phyloP scores from a whole-genome alignment of 2,888 invertebrate species.

The Campoplex nolae region DNA sequence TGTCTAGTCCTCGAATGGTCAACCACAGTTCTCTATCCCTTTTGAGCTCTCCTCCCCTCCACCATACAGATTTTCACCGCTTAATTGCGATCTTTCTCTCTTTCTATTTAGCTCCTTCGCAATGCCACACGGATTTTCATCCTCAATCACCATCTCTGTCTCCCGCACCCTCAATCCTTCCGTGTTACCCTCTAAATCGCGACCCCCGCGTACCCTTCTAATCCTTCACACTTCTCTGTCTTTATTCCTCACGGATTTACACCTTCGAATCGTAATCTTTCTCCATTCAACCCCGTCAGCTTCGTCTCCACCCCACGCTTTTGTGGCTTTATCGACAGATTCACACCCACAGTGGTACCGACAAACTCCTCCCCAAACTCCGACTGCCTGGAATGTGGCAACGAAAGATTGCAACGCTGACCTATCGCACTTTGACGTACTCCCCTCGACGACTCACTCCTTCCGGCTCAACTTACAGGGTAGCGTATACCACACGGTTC shows the following conservation, averaged over 20 bases:
- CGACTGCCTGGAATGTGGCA: constrained; percentile 42
- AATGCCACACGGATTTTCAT: neutral
- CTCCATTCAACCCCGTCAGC: constrained; percentile 24
- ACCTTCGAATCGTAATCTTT: constrained; percentile 45
- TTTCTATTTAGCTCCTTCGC: neutral
- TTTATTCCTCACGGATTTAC: constrained; percentile 30
- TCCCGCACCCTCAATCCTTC: neutral
- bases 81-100: constrained; percentile 37
- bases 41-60: neutral
- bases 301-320: constrained; percentile 82
- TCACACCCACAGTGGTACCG: neutral
- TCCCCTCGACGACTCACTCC: constrained; percentile 20
- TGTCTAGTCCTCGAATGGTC: neutral
- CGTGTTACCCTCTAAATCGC: neutral
- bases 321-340: constrained; percentile 79
- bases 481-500: neutral
- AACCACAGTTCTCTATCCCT: constrained; percentile 10
- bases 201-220: neutral
- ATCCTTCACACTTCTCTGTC: constrained; percentile 42
- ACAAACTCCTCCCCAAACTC: neutral
- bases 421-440: constrained; percentile 30
- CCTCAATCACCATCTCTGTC: neutral
- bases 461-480: constrained; percentile 7
- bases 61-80: constrained; percentile 18
- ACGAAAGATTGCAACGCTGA: constrained; percentile 66